phyloP scores from a whole-genome alignment of 2,113 vertebrate species.

The Taurulus bubalis region DNA sequence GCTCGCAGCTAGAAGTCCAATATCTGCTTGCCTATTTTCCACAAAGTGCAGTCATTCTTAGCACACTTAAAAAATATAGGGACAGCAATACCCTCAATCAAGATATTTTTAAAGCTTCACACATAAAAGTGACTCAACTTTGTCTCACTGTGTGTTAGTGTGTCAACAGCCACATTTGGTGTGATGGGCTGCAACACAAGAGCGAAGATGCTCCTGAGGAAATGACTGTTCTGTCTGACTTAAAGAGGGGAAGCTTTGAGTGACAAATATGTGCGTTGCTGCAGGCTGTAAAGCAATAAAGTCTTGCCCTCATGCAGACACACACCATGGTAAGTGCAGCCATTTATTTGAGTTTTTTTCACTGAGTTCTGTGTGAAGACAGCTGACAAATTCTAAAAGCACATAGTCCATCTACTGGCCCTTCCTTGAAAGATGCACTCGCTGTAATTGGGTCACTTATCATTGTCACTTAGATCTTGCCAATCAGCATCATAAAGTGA shows the following conservation, averaged over 20 bases:
- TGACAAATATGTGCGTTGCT: conserved; percentile 54
- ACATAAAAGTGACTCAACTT: conserved; percentile 25
- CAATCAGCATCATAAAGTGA: conserved; percentile 12
- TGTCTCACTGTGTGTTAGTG: conserved; percentile 39
- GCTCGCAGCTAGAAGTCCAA: conserved; percentile 55
- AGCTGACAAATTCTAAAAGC: not conserved
- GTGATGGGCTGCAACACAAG: not conserved
- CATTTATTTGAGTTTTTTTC: not conserved
- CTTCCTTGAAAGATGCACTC: not conserved
- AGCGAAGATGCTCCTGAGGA: conserved; percentile 27
- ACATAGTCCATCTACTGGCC: not conserved
- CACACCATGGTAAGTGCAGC: too few relatives aligned
- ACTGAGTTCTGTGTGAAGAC: conserved; percentile 1
- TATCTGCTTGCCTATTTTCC: conserved; percentile 42
- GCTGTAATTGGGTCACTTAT: conserved; percentile 8
- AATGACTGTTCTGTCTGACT: conserved; percentile 46
- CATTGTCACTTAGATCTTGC: conserved; percentile 4
- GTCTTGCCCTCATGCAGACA: conserved; percentile 15
- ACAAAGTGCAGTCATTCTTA: conserved; percentile 13
- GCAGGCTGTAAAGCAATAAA: conserved; percentile 56
- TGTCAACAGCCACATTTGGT: conserved; percentile 39
- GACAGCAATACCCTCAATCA: conserved; percentile 1
- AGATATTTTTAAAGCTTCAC: conserved; percentile 15
- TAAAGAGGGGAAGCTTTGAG: conserved; percentile 35
- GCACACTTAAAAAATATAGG: conserved; percentile 14